Evolutionary conservation across 2,888 invertebrate genomes (phyloP), one percentile per base, ranked within the genome.

Genomic region (Neoaliturus tenellus): DNA sequence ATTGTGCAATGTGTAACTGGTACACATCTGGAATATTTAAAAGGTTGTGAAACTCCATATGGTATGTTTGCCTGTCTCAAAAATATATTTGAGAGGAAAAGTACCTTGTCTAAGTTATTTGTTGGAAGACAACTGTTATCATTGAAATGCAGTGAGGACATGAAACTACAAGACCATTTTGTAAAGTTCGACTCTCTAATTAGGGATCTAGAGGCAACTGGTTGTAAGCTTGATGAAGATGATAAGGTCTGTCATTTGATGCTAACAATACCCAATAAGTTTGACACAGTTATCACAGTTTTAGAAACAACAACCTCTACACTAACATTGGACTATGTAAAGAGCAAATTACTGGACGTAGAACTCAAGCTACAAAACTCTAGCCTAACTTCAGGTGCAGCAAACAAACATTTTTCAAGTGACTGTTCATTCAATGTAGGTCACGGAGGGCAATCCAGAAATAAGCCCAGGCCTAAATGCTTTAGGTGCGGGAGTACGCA

Each of bases 301-400:
- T 20, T 85, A 17, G 85, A 84, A 62, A 85, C 85, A 6, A 14
- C 62, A 5, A n/a, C 78, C 12, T 25, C 62, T 1, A 51, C 55
- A 12, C 48, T 84, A 14, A 85, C 41, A n/a, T 4, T 85, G 2
- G 80, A 85, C 2, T 85, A 82, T 75, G 84, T 84, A 28, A 85
- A 48, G 17, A 85, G 78, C 10, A 75, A 69, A 67, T 55, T 83
- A 12, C 48, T 83, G 4, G 81, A 83, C 20, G 33, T 35, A 39
- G 81, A 83, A 33, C 35, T 48, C 0, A 85, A 84, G 41, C n/a
- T 83, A 33, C 44, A 51, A 75, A 81, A 23, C 14, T 67, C 33
- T 35, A 20, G 41, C 8, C 48, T 14, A 25, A 17, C 17, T 28
- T 20, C n/a, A 35, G n/a, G 20, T 17, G 20, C 2, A 17, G 14